A percentile compares a stretch with the other conserved stretches of the same genome.
Conservation (phyloP, 2,797 vertebrate species). For the Micrastur ruficollis region DNA sequence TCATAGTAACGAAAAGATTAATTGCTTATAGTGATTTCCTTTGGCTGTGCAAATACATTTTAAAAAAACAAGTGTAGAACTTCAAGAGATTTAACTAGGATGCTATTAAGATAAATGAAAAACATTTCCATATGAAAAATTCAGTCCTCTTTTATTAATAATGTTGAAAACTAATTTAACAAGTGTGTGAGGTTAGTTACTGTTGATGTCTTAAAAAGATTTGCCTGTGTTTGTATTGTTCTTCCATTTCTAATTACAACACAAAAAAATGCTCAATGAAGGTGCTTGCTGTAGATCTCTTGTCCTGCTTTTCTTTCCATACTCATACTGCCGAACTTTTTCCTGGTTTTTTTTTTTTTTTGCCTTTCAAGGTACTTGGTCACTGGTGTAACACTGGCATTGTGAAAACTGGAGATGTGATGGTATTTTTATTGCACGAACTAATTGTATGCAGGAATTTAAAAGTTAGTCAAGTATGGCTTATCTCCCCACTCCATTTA, state of each 20-base stretch:
- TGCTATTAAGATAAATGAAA: not conserved
- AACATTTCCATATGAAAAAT: not conserved
- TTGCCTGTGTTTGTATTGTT: not conserved
- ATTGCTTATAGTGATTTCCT: not conserved
- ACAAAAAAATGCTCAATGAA: not conserved
- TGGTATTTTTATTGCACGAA: not conserved
- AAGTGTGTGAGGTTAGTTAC: not conserved
- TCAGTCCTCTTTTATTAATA: not conserved
- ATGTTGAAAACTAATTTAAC: not conserved
- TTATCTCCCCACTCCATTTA: not conserved
- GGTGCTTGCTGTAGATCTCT: not conserved
- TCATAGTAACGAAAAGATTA: not conserved
- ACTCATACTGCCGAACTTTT: not conserved
- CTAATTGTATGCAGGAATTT: not conserved
- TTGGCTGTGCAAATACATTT: not conserved
- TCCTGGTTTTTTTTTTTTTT: not conserved
- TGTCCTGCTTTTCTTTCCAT: not conserved
- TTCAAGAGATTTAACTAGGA: not conserved
- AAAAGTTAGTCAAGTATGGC: not conserved
- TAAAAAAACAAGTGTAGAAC: not conserved
- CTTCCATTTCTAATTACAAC: not conserved
- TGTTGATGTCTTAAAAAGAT: not conserved
- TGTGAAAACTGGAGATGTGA: not conserved
- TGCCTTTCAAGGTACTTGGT: not conserved
- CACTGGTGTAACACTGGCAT: not conserved